Percentiles rank a stretch among this genome's conserved stretches.
These are phyloP conservation scores for Stercorarius parasiticus DNA, from an alignment of 2,113 vertebrate species.

Conservation along the genomic window DNA sequence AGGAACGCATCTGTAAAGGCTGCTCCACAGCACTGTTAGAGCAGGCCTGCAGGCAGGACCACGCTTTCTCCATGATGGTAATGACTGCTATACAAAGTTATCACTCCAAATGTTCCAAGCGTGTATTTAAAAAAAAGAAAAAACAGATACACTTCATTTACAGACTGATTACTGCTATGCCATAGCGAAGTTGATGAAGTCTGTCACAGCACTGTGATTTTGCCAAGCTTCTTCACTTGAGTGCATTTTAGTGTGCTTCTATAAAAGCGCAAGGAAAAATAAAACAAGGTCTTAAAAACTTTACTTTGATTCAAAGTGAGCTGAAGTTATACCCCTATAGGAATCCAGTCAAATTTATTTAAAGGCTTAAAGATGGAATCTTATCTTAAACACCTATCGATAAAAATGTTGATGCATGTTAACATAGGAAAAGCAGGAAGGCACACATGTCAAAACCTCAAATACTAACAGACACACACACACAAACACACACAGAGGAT, in stretches of 20 bases:
- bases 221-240: slow-evolving; percentile 15
- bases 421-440: neutral
- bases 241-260: neutral
- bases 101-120: neutral
- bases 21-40: neutral
- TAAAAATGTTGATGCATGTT: neutral
- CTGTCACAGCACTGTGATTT: neutral
- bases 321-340: neutral
- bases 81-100: neutral
- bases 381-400: neutral
- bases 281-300: slow-evolving; percentile 20
- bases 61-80: accelerated
- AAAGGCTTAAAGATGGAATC: neutral
- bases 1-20: neutral
- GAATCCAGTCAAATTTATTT: neutral
- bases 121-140: neutral
- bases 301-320: neutral
- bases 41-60: neutral
- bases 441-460: neutral
- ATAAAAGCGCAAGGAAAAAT: neutral
- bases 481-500: neutral
- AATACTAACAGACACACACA: neutral
- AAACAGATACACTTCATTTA: neutral
- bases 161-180: neutral
- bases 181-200: neutral